Base-by-base conservation (phyloP, 2,113 vertebrate species). In the Forbesichthys papilliferus region DNA sequence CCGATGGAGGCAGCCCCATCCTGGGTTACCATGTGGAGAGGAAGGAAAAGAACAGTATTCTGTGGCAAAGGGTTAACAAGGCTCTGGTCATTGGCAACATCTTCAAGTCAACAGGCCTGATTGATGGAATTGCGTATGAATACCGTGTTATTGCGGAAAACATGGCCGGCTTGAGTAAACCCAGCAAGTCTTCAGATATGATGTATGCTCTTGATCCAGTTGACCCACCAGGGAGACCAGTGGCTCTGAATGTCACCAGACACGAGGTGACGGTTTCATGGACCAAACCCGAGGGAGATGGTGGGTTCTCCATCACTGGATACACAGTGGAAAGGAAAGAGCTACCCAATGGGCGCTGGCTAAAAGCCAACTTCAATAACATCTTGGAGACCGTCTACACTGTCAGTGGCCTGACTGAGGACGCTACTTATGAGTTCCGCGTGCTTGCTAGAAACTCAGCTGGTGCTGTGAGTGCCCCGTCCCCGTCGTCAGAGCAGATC, bases 361-460 rank as follows among this genome's bases (percentile, higher is more conserved):
- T 99, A 27, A 99, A 98, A 84, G 96, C 96, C 83, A 99, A 98
- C 86, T 99, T 99, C 73, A 95, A 96, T 87, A 99, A 99, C 86
- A 97, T 99, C 76, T 84, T 94, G 20, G 96, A 98, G 82, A 99
- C 96, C 66, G 93, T 92, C 69, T 99, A 97, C 84, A 98, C 96
- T 77, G 95, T 99, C 68, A 99, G 96, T 74, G 98, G 98, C 67
- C 91, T 99, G 54, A 98, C 83, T 54, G 98, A 99, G 93, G 96
- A 98, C 83, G 88, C 93, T 52, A 93, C 93, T 34, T 99, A 99
- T 89, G 96, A 99, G 88, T 98, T 99, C 93, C 96, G 95, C 70
- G 94, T 99, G 58, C 89, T 95, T 85, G 96, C 97, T 70, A 95
- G 95, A 87, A 99, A 99, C 78, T 95, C 98, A 75, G 97, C 95